Evolutionary conservation across 2,797 vertebrate genomes (phyloP), one percentile per base, ranked within the genome.

Genomic region (Columba guinea): DNA sequence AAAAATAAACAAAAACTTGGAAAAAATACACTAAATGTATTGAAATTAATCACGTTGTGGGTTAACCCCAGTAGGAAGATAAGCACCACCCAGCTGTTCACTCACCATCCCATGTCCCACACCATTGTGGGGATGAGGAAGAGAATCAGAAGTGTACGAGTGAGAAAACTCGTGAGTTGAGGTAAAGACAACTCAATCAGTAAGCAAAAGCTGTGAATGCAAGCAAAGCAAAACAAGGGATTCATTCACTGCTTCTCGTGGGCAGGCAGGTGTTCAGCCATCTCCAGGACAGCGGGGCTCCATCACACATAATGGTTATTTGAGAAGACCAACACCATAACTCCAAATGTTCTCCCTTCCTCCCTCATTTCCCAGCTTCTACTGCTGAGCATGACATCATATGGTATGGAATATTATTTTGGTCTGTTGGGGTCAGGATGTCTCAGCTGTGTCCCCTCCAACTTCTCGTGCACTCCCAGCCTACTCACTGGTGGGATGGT

Each of bases 291-390:
- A 58, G 24, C 64, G 32, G 11, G 17, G 5, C 17, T 59, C 15
- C 26, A 10, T 34, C 51, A 23, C 0, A 0, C 0, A 0, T 37
- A 10, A 10, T 0, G 0, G 8, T 34, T 8, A 22, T 32, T 46
- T n/a, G 44, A n/a, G 24, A 74, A 75, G 18, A 20, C 13, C 63
- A 76, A 13, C 4, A 1, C 13, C 16, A 3, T 22, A 3, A 10
- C 32, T 46, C 4, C 5, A 1, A 46, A 9, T 0, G 1, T 3
- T 1, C 2, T 9, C 7, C 10, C 23, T 24, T 74, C 4, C n/a
- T 60, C 34, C 46, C n/a, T 21, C 51, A n/a, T 24, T 3, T 20
- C 7, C 5, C 7, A 32, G 28, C 6, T 73, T 30, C 84, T 46
- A 28, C 13, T 41, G 20, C 23, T 76, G 53, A 75, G 10, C 34